A percentile compares a stretch with the other conserved stretches of the same genome.
Evolutionary conservation across 2,113 vertebrate species (phyloP).

Genomic region (Myrmecobius fasciatus): DNA sequence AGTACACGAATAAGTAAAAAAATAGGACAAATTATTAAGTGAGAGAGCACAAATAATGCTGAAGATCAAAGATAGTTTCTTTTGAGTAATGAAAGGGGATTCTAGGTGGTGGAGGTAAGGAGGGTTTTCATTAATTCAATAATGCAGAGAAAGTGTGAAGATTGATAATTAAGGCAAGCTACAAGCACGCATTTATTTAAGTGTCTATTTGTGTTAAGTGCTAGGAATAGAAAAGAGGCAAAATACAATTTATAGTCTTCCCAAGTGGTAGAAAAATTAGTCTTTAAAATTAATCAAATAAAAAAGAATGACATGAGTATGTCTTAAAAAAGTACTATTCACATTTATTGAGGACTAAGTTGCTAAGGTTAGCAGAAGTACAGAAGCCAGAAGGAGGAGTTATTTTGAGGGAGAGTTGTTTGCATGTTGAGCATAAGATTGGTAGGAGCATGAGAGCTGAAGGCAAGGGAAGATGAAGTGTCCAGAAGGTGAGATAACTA

Average conservation of each 20-base stretch:
- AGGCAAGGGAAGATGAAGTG: not conserved
- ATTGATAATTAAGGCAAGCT: no score
- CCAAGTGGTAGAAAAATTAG: not conserved
- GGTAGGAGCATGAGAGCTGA: not conserved
- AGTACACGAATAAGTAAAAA: no score
- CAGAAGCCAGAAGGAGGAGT: not conserved
- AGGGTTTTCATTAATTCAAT: no score
- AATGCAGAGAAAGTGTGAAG: no score
- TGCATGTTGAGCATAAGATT: not conserved
- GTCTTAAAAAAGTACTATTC: not conserved
- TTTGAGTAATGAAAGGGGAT: no score
- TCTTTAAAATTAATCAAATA: not conserved
- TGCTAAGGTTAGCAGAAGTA: not conserved
- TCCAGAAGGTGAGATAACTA: not conserved
- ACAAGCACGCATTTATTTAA: not conserved
- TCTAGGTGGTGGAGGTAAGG: no score
- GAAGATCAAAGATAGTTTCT: no score
- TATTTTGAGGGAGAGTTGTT: not conserved
- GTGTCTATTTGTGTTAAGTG: no score
- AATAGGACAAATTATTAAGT: no score
- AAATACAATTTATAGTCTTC: not conserved
- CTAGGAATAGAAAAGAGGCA: no score
- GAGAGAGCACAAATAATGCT: no score
- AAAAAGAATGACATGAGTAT: not conserved
- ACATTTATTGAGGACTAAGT: not conserved